A percentile compares a stretch with the other conserved stretches of the same genome.
Evolutionary conservation across 23 tunicate species (phyloP).

Genomic region (Ciona savignyi): DNA sequence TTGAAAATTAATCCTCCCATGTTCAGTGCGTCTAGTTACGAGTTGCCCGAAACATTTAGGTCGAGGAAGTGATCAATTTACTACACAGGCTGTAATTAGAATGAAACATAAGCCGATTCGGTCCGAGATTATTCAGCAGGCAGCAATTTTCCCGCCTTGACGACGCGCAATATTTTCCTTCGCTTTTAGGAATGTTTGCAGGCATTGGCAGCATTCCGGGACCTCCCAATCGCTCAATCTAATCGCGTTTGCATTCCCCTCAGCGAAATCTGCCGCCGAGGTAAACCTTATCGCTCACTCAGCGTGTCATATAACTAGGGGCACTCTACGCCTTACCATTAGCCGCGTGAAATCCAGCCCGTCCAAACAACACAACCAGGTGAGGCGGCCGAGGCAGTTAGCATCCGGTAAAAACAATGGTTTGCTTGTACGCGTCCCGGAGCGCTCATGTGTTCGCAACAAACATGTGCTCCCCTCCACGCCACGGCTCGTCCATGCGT

Average conservation of each 20-base stretch:
- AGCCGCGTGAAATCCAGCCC: neutral
- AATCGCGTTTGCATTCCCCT: neutral
- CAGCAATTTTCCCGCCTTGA: neutral
- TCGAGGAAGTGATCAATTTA: conserved; percentile 1
- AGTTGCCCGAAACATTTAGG: neutral
- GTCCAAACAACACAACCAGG: neutral
- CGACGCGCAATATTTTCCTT: too few species aligned
- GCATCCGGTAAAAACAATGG: conserved; percentile 1
- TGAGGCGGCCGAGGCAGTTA: neutral
- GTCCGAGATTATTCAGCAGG: neutral
- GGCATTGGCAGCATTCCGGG: neutral
- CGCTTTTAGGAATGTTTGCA: neutral
- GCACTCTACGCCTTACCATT: neutral
- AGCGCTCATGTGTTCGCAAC: neutral
- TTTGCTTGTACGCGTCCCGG: neutral
- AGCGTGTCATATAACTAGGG: neutral
- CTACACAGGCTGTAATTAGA: neutral
- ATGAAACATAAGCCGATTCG: neutral
- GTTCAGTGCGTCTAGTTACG: neutral
- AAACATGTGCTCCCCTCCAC: neutral
- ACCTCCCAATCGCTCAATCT: neutral
- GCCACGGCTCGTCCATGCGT: neutral
- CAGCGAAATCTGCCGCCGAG: neutral
- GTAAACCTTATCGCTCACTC: neutral
- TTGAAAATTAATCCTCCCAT: neutral